Conservation (phyloP, 35 echinoderm and acorn worm species). For the Ophioderma brevispina region DNA sequence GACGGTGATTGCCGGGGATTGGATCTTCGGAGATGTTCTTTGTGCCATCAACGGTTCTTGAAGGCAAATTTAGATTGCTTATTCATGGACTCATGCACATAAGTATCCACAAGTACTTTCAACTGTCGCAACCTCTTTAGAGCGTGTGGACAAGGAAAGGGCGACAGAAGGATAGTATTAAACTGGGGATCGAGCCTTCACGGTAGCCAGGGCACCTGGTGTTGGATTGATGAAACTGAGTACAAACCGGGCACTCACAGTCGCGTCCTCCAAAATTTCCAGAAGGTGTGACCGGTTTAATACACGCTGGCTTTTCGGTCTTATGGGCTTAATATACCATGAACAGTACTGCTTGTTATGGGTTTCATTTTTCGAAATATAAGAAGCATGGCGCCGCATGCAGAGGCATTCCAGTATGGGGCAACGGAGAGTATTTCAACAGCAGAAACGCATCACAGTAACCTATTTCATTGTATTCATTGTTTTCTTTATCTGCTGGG, state of each 20-base stretch:
- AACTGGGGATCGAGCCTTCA: conserved; percentile 67
- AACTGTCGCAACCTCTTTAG: conserved; percentile 69
- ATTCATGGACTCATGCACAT: conserved; percentile 92
- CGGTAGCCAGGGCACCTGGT: conserved; percentile 75
- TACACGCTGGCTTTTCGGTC: conserved; percentile 53
- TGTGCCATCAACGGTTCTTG: conserved; percentile 90
- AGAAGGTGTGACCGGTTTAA: conserved; percentile 29
- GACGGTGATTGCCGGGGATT: conserved; percentile 69
- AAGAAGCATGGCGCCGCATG: conserved; percentile 65
- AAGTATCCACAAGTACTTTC: conserved; percentile 86
- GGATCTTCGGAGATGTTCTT: conserved; percentile 54
- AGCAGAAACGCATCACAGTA: conserved; percentile 71
- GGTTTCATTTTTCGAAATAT: conserved; percentile 69
- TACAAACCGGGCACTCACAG: conserved; percentile 90
- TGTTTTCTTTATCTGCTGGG: conserved; percentile 85
- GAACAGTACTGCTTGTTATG: conserved; percentile 60
- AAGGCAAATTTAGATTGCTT: conserved; percentile 84
- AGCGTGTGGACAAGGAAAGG: conserved; percentile 56
- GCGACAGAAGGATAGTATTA: conserved; percentile 67
- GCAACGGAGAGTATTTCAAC: conserved; percentile 63
- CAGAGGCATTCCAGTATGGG: conserved; percentile 46
- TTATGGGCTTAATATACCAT: conserved; percentile 65
- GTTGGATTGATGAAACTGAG: conserved; percentile 67
- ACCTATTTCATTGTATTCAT: conserved; percentile 83
- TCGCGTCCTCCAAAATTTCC: conserved; percentile 92